Evolutionary conservation across 1,140 invertebrate genomes (phyloP), one percentile per base, ranked within the genome.

Genomic region (Plutomurus gul): DNA sequence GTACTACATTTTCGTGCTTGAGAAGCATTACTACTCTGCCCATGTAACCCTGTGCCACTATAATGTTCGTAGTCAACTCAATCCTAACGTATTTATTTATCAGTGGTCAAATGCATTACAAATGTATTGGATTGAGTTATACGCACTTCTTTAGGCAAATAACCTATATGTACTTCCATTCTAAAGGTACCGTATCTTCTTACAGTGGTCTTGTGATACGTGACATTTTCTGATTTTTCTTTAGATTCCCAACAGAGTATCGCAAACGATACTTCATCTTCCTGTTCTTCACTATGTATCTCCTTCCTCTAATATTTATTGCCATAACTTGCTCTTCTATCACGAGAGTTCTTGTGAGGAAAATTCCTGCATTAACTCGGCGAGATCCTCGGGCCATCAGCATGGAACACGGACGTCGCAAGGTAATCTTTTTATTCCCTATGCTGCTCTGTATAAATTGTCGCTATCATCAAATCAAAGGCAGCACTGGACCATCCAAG

Each of bases 221-320:
- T n/a, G n/a, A n/a, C n/a, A n/a, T 33, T n/a, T n/a, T n/a, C n/a
- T 40, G 27, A 16, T 33, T n/a, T 37, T 4, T 18, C 40, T 72
- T 6, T 18, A 83, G 82, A 22, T 83, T 86, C 40, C 60, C 82
- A 1, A 77, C 81, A 22, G 39, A 79, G 10, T 88, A 88, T 56
- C 84, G 88, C 4, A 83, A 75, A 11, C 85, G 81, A 3, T 89
- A 87, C 78, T 88, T 86, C 81, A 83, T 88, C 1, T 86, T 88
- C 77, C 83, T 89, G 0, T 88, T 88, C 78, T 51, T 87, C 37
- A 81, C 85, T 36, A 86, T 88, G 71, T 89, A 88, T 80, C 65
- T 87, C 7, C 39, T 88, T 0, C 87, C 88, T 7, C 84, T 88
- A 79, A 20, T 85, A 1, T 84, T 88, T 70, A 88, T 89, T 33